Base-by-base conservation (phyloP, 2,888 invertebrate genomes). In the Ophion ventricosus region DNA sequence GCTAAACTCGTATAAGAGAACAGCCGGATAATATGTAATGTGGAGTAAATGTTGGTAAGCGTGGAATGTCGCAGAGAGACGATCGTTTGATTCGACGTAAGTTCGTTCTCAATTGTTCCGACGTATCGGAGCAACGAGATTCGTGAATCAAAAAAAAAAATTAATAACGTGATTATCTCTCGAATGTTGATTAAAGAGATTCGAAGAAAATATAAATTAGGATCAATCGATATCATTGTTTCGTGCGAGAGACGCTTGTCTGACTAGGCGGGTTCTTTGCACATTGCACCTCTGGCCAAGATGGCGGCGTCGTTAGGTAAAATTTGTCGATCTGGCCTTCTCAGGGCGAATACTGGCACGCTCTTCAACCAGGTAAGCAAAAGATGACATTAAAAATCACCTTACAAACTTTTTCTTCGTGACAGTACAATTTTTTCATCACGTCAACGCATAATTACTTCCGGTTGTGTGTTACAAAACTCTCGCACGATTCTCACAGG, bases 221-320 rank as follows among this genome's bases (percentile, higher is more conserved):
- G 10, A 57, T 23, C 23, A 63, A 29, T 63, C 26, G 63, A 23
- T 80, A 61, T 35, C n/a, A n/a, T 29, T 20, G 43, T 74, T 35
- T 43, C 54, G 35, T n/a, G 35, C 20, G 26, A 35, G 43, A 80
- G 79, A 72, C 40, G 57, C 81, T 64, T 56, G 74, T 43, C 82
- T 90, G 91, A 91, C 88, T 87, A 88, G 80, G 56, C 29, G 57
- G 76, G 83, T 85, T 86, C 86, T 88, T 87, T 88, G 88, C 90
- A 90, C 89, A 90, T 89, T 89, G 89, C 89, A 92, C 89, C 91
- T 92, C 91, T 91, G 91, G 89, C 95, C 95, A 97, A 96, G 95
- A 97, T 97, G 97, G 97, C 97, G 95, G 97, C 97, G 94, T 96
- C 96, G 94, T 96, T 97, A 94, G 96, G 97, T 95, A 96, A 97